Conservation (phyloP, 2,797 vertebrate species). For the Distichodus sexfasciatus region DNA sequence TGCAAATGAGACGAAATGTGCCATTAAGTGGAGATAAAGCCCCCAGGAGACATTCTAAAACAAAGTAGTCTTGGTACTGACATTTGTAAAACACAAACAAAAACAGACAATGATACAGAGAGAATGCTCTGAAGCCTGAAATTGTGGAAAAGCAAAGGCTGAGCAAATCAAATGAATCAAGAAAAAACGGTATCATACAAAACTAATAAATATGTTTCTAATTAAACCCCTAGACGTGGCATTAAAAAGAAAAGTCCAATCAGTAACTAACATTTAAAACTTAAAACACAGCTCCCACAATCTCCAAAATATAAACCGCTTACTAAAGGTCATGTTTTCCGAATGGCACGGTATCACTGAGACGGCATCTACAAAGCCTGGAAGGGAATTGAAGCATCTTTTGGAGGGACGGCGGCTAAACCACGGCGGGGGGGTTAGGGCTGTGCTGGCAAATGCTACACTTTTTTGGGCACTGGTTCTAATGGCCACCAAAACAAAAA, state of each 20-base stretch:
- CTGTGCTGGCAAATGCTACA: not conserved
- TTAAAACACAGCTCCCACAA: not conserved
- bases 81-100: not conserved
- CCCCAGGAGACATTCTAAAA: too few species aligned
- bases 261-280: not conserved
- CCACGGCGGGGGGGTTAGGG: not conserved
- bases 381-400: not conserved
- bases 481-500: conserved; percentile 9
- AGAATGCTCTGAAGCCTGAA: too few species aligned
- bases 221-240: not conserved
- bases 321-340: too few species aligned
- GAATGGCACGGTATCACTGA: too few species aligned
- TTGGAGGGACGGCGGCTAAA: not conserved
- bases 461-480: conserved; percentile 4
- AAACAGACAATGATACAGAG: not conserved
- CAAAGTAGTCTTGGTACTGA: too few species aligned
- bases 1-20: conserved; percentile 52
- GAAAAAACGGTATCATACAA: not conserved
- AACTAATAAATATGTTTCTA: not conserved
- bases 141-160: too few species aligned
- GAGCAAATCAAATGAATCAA: not conserved
- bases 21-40: too few species aligned
- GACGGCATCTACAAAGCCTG: too few species aligned
- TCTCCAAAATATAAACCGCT: too few species aligned
- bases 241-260: not conserved